Base-by-base conservation (phyloP, 2,888 invertebrate species). In the Sisyra nigra region DNA sequence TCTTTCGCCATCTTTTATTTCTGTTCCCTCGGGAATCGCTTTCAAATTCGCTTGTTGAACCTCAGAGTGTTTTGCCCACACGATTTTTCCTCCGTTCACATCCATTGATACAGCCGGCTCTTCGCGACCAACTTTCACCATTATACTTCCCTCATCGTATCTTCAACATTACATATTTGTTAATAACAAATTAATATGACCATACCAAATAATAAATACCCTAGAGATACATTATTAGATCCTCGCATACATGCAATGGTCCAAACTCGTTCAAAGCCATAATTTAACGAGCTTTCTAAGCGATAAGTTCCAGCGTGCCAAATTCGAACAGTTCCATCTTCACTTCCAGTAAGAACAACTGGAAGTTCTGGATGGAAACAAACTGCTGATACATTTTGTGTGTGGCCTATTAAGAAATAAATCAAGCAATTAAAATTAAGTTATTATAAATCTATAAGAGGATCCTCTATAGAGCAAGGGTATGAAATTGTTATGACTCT, bases 21-120 rank as follows among this genome's bases (percentile, higher is more conserved):
- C 80, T 1, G 73, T 67, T 61, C 79, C 81, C 64, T 86, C 85
- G 2, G 79, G 76, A 39, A 87, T 60, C 0, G 88, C 82, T 59
- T 92, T 92, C 49, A 93, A 64, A 63, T 93, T 92, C 5, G 88
- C 89, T 62, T 97, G 97, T 60, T 98, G 97, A 61, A 99, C 80
- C 67, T 98, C 98, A 0, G 93, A 93, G 62, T 99, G 98, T 56
- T 85, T 84, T 0, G 98, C 98, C 94, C 96, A 98, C 45, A 99
- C 85, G 46, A 98, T 96, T 68, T 99, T 99, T 5, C 97, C 96
- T 18, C 98, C 98, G 54, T 84, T 83, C 1, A 86, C 84, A 62
- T 98, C 98, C 98, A 98, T 99, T 0, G 96, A 94, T 57, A 96
- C 93, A 0, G 97, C 97, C 1, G 98, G 98, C 59, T 98, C 97